A percentile compares a stretch with the other conserved stretches of the same genome.
Conservation (phyloP, 2,113 vertebrate genomes). For the Manacus vitellinus region DNA sequence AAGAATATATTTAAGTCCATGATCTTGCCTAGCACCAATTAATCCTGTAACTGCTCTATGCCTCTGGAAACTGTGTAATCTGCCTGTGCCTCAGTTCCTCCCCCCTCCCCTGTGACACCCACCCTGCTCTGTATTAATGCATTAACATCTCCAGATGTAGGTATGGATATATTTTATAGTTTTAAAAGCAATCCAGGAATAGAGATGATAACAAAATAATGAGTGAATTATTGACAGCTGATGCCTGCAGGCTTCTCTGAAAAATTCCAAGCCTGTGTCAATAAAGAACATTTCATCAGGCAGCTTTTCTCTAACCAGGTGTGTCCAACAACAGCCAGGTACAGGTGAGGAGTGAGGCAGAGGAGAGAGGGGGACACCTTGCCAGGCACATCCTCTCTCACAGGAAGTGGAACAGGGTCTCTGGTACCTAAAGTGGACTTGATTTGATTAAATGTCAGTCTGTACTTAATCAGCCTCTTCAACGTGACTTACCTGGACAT, state of each 20-base stretch:
- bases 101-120: not conserved
- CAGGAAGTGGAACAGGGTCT: not conserved
- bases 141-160: not conserved
- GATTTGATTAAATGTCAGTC: not conserved
- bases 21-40: slow-evolving; percentile 50
- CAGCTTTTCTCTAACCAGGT: not conserved
- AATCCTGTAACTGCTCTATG: slow-evolving; percentile 50
- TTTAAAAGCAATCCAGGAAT: not conserved
- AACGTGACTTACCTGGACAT: not conserved
- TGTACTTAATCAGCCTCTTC: not conserved
- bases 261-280: not conserved
- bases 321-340: not conserved
- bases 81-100: slow-evolving; percentile 18
- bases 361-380: not conserved
- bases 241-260: not conserved
- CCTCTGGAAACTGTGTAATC: slow-evolving; percentile 51
- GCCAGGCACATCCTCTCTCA: not conserved
- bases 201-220: not conserved
- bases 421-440: not conserved
- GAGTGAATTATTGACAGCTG: not conserved
- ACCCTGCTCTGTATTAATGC: not conserved
- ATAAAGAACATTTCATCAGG: not conserved
- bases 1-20: slow-evolving; percentile 45
- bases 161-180: not conserved
- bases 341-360: not conserved